phyloP scores from a whole-genome alignment of 2,888 invertebrate genomes.

The Trachelus stipa region DNA sequence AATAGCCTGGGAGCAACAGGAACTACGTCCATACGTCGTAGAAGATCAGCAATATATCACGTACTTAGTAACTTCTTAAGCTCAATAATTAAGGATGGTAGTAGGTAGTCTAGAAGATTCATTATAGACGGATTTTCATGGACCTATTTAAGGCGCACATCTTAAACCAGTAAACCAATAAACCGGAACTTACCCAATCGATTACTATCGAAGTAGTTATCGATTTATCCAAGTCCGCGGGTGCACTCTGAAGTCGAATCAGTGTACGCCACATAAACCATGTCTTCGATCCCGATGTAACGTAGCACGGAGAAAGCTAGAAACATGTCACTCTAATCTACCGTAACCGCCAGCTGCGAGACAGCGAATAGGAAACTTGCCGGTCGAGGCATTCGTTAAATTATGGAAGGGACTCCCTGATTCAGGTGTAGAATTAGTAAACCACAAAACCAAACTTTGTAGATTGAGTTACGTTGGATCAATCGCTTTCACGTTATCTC shows the following conservation, averaged over 20 bases:
- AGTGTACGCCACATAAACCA: background rate
- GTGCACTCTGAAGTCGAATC: background rate
- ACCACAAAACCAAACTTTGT: constrained; percentile 8
- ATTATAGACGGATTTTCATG: background rate
- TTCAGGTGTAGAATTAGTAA: background rate
- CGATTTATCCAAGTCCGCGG: background rate
- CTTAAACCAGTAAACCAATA: background rate
- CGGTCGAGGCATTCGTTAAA: background rate
- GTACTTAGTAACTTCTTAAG: background rate
- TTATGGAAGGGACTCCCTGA: background rate
- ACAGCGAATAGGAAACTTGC: background rate
- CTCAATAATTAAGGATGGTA: constrained; percentile 4
- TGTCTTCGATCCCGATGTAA: background rate
- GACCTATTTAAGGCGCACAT: background rate
- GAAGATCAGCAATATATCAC: background rate
- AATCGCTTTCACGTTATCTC: background rate
- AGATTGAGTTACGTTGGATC: constrained; percentile 4
- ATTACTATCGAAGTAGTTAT: background rate
- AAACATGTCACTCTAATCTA: background rate
- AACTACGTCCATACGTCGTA: background rate
- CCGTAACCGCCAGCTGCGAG: background rate
- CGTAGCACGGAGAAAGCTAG: background rate
- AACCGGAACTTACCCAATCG: constrained; percentile 1
- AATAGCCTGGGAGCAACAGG: background rate
- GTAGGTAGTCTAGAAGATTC: background rate